phyloP scores from a whole-genome alignment of 37 sponge, comb jelly and placozoan species.

The Eunapius fragilis region DNA sequence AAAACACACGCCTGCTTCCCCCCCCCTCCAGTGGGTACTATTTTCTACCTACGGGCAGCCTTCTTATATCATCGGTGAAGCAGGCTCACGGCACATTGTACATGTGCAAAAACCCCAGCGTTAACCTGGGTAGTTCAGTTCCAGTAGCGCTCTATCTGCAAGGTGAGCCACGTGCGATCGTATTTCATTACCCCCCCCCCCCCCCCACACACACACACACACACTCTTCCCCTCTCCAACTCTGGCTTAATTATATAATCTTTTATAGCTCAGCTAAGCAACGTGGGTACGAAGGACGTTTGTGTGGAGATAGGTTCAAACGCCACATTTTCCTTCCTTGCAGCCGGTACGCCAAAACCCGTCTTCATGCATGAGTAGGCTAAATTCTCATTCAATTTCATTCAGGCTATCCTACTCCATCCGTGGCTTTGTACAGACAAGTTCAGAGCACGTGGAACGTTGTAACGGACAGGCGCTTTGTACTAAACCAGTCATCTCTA shows the following conservation, averaged over 20 bases:
- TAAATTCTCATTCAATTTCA: background rate
- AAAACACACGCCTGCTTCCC: background rate
- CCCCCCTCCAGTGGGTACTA: background rate
- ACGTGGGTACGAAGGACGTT: background rate
- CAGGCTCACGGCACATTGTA: background rate
- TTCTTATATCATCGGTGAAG: background rate
- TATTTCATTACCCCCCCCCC: background rate
- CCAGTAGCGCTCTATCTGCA: background rate
- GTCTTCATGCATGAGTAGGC: too few relatives aligned
- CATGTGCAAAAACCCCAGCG: background rate
- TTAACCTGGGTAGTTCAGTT: background rate
- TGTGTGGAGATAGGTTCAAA: background rate
- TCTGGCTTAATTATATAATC: too few relatives aligned
- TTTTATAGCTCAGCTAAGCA: background rate
- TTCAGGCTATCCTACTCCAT: background rate
- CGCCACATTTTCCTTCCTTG: background rate
- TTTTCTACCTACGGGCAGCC: background rate
- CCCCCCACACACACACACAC: too few relatives aligned
- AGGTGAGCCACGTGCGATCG: background rate
- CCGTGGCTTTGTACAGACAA: background rate
- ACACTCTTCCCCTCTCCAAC: too few relatives aligned
- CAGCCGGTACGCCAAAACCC: background rate
- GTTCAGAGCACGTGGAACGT: background rate
- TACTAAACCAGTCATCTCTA: background rate
- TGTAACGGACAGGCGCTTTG: background rate